phyloP scores from a whole-genome alignment of 2,113 vertebrate species.

The Brachypteracias leptosomus region DNA sequence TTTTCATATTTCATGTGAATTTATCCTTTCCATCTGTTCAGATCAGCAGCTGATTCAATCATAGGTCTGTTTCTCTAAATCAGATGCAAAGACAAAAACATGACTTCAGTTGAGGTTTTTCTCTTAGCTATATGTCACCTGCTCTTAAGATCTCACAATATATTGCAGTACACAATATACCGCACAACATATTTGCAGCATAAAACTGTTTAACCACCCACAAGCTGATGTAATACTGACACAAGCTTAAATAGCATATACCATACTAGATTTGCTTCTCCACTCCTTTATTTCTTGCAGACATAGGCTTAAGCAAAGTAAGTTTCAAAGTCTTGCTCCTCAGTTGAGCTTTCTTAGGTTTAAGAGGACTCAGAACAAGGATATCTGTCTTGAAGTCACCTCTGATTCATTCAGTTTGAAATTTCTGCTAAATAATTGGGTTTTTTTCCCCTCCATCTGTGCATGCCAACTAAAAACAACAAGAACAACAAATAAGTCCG shows the following conservation, averaged over 20 bases:
- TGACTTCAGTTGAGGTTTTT: not conserved
- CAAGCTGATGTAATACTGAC: not conserved
- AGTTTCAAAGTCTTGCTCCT: not conserved
- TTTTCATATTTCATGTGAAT: not conserved
- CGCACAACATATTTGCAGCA: not conserved
- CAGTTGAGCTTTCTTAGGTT: not conserved
- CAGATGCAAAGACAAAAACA: not conserved
- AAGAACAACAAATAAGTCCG: not conserved
- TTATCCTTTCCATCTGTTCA: not conserved
- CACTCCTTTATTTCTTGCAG: not conserved
- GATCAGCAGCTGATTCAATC: not conserved
- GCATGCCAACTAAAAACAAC: not conserved
- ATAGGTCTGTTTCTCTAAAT: not conserved
- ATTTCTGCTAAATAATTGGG: not conserved
- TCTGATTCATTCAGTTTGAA: not conserved
- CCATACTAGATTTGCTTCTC: not conserved
- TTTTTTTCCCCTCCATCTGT: not conserved
- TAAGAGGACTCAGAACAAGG: not conserved
- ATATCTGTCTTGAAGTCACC: not conserved
- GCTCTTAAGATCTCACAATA: not conserved
- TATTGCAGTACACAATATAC: not conserved
- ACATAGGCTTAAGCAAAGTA: not conserved
- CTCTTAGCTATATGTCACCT: not conserved
- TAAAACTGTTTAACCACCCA: not conserved
- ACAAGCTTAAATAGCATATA: not conserved